These are phyloP conservation scores for Noturus placidus DNA, from an alignment of 2,113 vertebrate species.

Conservation along the genomic window DNA sequence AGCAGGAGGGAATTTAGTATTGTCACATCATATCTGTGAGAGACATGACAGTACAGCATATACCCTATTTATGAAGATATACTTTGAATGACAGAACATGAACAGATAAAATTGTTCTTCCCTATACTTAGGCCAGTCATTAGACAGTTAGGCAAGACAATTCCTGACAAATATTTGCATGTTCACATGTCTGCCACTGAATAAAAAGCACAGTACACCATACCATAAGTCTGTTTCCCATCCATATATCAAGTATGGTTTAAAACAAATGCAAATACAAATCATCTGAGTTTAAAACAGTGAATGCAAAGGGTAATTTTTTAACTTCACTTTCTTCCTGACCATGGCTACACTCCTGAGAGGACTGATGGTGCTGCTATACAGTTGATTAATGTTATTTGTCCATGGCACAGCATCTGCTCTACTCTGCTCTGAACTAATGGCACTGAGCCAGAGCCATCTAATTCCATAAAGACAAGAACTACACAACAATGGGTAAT, in stretches of 20 bases:
- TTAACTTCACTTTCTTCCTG: neutral
- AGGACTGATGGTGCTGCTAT: constrained; percentile 7
- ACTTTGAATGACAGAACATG: neutral
- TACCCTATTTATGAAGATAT: neutral
- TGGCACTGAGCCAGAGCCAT: constrained; percentile 27
- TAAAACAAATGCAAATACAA: constrained; percentile 12
- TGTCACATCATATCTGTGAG: neutral
- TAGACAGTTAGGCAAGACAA: neutral
- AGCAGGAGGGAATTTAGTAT: neutral
- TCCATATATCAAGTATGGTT: neutral
- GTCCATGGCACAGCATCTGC: constrained; percentile 5
- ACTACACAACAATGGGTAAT: constrained; percentile 38
- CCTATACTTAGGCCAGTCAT: neutral
- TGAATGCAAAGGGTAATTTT: constrained; percentile 8
- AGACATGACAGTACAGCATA: neutral
- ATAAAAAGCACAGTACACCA: neutral
- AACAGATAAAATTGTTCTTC: neutral
- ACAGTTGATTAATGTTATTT: constrained; percentile 30
- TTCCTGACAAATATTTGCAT: neutral
- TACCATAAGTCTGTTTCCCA: neutral
- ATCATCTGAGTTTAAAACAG: neutral
- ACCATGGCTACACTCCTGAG: neutral
- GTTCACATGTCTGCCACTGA: neutral
- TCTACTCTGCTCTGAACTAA: constrained; percentile 23
- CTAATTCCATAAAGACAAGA: constrained; percentile 33